Evolutionary conservation across 2,888 invertebrate genomes (phyloP).

Genomic region (Didymodactylos carnosus): DNA sequence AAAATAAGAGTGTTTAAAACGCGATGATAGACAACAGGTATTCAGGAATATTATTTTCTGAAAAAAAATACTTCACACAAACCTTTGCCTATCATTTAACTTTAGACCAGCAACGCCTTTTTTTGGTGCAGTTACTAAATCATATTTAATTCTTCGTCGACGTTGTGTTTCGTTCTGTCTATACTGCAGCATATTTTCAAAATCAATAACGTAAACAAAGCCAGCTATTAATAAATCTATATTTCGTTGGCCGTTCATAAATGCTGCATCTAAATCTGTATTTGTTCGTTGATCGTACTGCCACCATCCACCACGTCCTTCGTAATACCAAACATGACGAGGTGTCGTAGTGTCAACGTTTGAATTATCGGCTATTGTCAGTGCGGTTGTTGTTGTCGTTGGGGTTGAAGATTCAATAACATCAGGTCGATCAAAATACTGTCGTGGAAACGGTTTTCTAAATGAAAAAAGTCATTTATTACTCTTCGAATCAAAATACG

Average conservation of each 20-base stretch:
- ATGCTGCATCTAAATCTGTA: conserved; percentile 59
- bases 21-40: too few relatives aligned
- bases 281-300: conserved; percentile 81
- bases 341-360: too few relatives aligned
- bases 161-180: conserved; percentile 61
- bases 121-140: conserved; percentile 50
- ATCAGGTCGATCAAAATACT: too few relatives aligned
- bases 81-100: neutral
- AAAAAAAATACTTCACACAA: too few relatives aligned
- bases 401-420: too few relatives aligned
- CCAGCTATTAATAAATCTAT: conserved; percentile 76
- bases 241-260: conserved; percentile 33
- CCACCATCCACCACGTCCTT: conserved; percentile 99
- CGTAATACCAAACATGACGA: too few relatives aligned
- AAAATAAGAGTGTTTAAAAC: too few relatives aligned
- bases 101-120: conserved; percentile 51
- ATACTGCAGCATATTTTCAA: conserved; percentile 56
- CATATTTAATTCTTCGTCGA: conserved; percentile 63
- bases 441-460: too few relatives aligned
- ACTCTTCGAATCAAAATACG: too few relatives aligned
- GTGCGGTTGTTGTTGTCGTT: too few relatives aligned
- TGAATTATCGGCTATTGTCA: too few relatives aligned
- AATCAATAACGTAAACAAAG: conserved; percentile 68
- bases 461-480: too few relatives aligned
- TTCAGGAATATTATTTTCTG: neutral